These are phyloP conservation scores for Spicauda simplicius DNA, from an alignment of 2,888 invertebrate genomes.

Conservation along the genomic window DNA sequence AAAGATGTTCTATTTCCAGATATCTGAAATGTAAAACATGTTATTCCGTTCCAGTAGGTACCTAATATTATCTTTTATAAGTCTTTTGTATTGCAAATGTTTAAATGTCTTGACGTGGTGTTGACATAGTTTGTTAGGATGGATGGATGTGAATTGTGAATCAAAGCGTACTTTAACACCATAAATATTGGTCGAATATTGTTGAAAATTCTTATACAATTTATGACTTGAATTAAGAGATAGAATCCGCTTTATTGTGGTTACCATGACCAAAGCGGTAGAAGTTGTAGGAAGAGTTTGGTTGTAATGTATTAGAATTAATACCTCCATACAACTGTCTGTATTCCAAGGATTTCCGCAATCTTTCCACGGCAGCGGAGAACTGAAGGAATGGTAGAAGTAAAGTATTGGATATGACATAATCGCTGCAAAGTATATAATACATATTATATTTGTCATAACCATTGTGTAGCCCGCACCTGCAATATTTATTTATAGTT, in stretches of 20 bases:
- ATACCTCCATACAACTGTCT: constrained; percentile 87
- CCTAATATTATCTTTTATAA: not conserved
- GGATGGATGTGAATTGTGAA: no score
- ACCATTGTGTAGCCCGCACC: constrained; percentile 94
- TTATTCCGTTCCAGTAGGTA: not conserved
- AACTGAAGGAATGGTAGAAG: constrained; percentile 88
- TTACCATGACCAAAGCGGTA: no score
- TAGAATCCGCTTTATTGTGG: no score
- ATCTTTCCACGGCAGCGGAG: constrained; percentile 90
- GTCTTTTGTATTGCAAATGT: no score
- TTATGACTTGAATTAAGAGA: no score
- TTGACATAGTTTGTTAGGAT: no score
- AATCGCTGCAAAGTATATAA: constrained; percentile 93
- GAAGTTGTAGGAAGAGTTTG: no score
- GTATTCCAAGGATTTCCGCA: constrained; percentile 95
- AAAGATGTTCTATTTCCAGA: constrained; percentile 63
- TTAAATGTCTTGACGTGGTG: no score
- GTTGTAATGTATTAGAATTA: not conserved
- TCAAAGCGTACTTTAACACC: no score
- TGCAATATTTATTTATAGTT: constrained; percentile 58
- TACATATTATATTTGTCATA: constrained; percentile 91
- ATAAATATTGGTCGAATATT: no score
- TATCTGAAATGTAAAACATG: constrained; percentile 61
- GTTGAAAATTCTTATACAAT: no score
- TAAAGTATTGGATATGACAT: constrained; percentile 94